phyloP scores from a whole-genome alignment of 2,797 vertebrate genomes.

The Argentina silus region DNA sequence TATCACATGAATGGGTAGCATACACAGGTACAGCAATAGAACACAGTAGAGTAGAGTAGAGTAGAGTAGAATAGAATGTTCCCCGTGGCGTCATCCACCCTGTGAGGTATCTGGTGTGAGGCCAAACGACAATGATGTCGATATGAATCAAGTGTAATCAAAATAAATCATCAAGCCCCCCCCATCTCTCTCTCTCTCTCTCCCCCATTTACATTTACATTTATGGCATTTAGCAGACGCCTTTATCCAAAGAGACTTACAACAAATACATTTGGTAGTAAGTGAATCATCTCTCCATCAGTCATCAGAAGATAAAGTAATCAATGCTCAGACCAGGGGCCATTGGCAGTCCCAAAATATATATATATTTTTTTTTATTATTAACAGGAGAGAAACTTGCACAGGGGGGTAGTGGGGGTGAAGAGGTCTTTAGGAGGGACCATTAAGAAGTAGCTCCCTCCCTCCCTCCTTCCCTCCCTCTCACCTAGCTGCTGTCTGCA shows the following conservation, averaged over 20 bases:
- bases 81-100: not conserved
- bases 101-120: too few relatives aligned
- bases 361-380: too few relatives aligned
- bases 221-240: too few relatives aligned
- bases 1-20: not conserved
- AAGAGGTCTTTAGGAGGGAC: too few relatives aligned
- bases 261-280: too few relatives aligned
- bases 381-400: too few relatives aligned
- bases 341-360: too few relatives aligned
- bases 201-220: too few relatives aligned
- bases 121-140: not conserved
- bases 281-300: too few relatives aligned
- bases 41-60: not conserved
- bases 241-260: too few relatives aligned
- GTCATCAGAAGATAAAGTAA: not conserved
- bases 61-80: not conserved
- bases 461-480: slow-evolving; percentile 6
- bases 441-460: too few relatives aligned
- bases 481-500: slow-evolving; percentile 94
- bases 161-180: not conserved
- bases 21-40: not conserved
- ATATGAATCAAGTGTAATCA: not conserved
- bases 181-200: not conserved
- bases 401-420: too few relatives aligned
- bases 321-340: not conserved